These are phyloP conservation scores for Neotragus pygmaeus DNA, from an alignment of 2,113 vertebrate genomes.

Conservation along the genomic window DNA sequence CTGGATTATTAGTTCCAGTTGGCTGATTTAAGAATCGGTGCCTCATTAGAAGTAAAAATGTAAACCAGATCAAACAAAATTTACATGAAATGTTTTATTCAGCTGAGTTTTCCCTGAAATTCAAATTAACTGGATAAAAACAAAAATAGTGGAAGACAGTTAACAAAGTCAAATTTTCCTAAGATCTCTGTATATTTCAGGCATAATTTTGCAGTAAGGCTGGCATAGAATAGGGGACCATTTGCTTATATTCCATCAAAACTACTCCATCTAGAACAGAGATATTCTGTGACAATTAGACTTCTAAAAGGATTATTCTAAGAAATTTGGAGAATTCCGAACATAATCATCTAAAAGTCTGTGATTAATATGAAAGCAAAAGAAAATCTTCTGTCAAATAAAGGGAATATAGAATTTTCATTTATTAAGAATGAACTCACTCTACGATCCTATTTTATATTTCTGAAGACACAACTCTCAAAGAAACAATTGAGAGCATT, in stretches of 20 bases:
- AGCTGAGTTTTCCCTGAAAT: slow-evolving; percentile 41
- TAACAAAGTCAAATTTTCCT: slow-evolving; percentile 16
- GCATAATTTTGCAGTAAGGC: not conserved
- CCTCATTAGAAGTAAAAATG: slow-evolving; percentile 54
- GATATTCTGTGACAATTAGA: not conserved
- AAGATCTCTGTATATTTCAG: not conserved
- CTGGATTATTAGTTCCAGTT: slow-evolving; percentile 4
- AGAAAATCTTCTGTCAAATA: not conserved
- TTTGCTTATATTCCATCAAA: not conserved
- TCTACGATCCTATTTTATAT: not conserved
- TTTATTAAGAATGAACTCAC: not conserved
- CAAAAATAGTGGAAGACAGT: not conserved
- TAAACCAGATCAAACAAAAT: slow-evolving; percentile 55
- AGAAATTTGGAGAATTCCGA: not conserved
- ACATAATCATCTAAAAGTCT: not conserved
- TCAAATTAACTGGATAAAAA: slow-evolving; percentile 37
- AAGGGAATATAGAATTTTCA: not conserved
- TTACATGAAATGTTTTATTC: slow-evolving; percentile 67
- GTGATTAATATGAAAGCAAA: slow-evolving; percentile 7
- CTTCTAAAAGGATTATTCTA: not conserved
- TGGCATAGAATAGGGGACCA: not conserved
- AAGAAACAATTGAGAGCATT: not conserved
- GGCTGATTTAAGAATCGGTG: slow-evolving; percentile 41
- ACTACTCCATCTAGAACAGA: not conserved
- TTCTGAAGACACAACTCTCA: not conserved